phyloP scores from a whole-genome alignment of 2,888 invertebrate genomes.

The Tipula vernalis region DNA sequence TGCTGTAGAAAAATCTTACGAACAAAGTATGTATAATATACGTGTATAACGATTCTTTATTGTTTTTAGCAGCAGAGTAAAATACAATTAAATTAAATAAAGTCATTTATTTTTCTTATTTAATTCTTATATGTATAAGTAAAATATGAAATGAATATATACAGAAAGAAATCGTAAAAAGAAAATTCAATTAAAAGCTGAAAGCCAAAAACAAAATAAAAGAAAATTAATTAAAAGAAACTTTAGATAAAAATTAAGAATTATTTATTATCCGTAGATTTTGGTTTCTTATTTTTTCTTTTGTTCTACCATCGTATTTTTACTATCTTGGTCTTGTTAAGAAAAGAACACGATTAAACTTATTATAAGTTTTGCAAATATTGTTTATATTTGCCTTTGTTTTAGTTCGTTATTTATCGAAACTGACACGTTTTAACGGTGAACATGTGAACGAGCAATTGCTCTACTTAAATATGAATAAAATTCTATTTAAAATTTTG shows the following conservation, averaged over 20 bases:
- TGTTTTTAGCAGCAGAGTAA: neutral
- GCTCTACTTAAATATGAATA: too few relatives aligned
- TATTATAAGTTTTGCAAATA: neutral
- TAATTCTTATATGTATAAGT: neutral
- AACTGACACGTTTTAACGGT: too few relatives aligned
- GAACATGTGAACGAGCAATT: too few relatives aligned
- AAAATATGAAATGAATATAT: neutral
- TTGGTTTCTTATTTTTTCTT: neutral
- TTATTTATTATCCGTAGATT: neutral
- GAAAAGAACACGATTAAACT: neutral
- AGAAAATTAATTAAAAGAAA: neutral
- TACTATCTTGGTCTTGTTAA: neutral
- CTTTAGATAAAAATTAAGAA: neutral
- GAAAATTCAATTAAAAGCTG: neutral
- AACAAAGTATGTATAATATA: neutral
- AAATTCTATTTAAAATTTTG: too few relatives aligned
- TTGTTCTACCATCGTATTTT: neutral
- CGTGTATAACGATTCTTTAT: neutral
- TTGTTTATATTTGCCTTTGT: neutral
- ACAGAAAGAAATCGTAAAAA: neutral
- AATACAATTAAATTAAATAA: neutral
- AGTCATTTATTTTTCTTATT: neutral
- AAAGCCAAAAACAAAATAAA: neutral
- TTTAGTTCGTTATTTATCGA: neutral
- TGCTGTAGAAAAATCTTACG: neutral